Percentiles rank a stretch among this genome's conserved stretches.
Evolutionary conservation across 2,797 vertebrate genomes (phyloP).

Genomic region (Phrynocephalus forsythii): DNA sequence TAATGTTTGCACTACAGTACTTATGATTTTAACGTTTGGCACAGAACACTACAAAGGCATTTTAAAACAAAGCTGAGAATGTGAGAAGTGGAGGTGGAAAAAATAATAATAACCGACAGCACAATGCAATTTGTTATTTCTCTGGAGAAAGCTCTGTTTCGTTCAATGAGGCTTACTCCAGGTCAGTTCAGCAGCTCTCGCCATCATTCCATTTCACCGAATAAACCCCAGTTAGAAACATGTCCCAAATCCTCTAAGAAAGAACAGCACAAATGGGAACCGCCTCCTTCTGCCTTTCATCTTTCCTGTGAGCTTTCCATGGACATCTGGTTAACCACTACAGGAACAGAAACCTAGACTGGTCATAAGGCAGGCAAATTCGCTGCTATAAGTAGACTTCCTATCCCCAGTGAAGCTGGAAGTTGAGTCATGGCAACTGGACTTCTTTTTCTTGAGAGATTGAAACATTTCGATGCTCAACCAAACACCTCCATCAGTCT

Average conservation of each 20-base stretch:
- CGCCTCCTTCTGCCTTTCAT: too few relatives aligned
- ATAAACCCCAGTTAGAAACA: neutral
- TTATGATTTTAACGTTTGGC: neutral
- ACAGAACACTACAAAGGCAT: slow-evolving; percentile 8
- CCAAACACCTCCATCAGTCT: too few relatives aligned
- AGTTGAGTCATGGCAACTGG: too few relatives aligned
- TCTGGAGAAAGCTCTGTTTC: neutral
- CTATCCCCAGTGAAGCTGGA: neutral
- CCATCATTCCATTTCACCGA: neutral
- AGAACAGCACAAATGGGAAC: too few relatives aligned
- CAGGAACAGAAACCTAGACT: too few relatives aligned
- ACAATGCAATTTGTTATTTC: neutral
- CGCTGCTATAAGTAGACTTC: neutral
- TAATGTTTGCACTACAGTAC: slow-evolving; percentile 26
- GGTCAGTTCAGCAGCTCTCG: neutral
- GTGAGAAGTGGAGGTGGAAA: neutral
- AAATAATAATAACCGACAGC: neutral
- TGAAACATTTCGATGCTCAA: too few relatives aligned
- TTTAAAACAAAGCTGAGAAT: slow-evolving; percentile 19
- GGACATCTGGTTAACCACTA: too few relatives aligned
- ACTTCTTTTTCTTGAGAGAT: too few relatives aligned
- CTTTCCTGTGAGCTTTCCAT: too few relatives aligned
- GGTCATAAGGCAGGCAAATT: neutral
- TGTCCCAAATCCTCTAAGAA: neutral
- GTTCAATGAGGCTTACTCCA: neutral